Percentiles rank a stretch among this genome's conserved stretches.
Conservation (phyloP, 2,888 invertebrate species). For the Drosophila subquinaria region DNA sequence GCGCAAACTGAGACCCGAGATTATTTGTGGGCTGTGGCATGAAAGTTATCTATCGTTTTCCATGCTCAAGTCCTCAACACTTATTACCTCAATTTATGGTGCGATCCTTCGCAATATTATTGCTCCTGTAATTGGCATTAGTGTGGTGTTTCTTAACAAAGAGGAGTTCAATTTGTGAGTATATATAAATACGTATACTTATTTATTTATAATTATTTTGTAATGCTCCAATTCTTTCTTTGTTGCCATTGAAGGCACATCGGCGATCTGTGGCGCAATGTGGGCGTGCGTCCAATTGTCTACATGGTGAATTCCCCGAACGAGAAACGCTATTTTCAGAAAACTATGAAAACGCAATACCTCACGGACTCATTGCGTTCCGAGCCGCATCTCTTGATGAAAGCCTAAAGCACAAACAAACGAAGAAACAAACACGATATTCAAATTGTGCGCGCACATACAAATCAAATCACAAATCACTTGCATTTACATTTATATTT, state of each 20-base stretch:
- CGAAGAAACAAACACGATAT: constrained; percentile 20
- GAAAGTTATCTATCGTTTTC: constrained; percentile 83
- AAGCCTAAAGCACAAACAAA: constrained; percentile 69
- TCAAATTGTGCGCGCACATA: constrained; percentile 27
- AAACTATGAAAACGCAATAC: constrained; percentile 85
- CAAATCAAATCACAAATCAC: constrained; percentile 44
- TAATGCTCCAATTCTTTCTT: constrained; percentile 10
- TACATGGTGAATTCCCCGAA: constrained; percentile 86
- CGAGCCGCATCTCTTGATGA: constrained; percentile 85
- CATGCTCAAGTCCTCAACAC: constrained; percentile 84
- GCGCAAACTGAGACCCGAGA: constrained; percentile 84
- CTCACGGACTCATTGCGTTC: constrained; percentile 85
- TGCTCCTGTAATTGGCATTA: constrained; percentile 85
- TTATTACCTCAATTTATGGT: constrained; percentile 85
- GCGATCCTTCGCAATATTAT: constrained; percentile 85
- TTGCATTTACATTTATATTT: constrained; percentile 65
- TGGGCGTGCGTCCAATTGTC: constrained; percentile 85
- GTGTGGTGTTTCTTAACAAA: constrained; percentile 85
- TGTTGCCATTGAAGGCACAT: constrained; percentile 78
- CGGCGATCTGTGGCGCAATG: constrained; percentile 85
- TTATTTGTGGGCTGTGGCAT: constrained; percentile 85
- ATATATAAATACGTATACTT: not conserved
- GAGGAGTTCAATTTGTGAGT: constrained; percentile 85
- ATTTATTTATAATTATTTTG: no score
- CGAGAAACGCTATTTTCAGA: constrained; percentile 86